Percentiles rank a stretch among this genome's conserved stretches.
Evolutionary conservation across 2,113 vertebrate genomes (phyloP).

Genomic region (Mesitornis unicolor): DNA sequence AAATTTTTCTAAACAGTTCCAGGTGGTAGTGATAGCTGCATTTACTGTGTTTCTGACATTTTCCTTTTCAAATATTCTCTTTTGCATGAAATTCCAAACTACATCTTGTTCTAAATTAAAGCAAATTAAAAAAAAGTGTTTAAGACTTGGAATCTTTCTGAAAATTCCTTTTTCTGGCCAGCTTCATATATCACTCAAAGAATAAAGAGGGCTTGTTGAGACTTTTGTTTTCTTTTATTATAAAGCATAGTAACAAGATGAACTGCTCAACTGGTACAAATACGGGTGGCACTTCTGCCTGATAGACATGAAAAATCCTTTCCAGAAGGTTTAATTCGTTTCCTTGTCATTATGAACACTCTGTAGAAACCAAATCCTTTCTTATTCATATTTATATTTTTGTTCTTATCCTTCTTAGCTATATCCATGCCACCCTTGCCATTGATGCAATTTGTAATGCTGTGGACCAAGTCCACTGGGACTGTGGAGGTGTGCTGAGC

Average conservation of each 20-base stretch:
- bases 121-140: not conserved
- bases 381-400: not conserved
- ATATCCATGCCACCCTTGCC: not conserved
- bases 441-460: not conserved
- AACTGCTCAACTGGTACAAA: not conserved
- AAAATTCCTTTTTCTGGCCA: not conserved
- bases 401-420: not conserved
- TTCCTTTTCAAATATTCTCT: conserved; percentile 3
- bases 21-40: conserved; percentile 22
- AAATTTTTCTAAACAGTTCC: conserved; percentile 30
- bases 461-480: not conserved
- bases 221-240: not conserved
- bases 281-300: not conserved
- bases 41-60: conserved; percentile 22
- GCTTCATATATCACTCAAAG: not conserved
- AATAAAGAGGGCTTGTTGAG: rapidly evolving
- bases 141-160: not conserved
- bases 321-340: not conserved
- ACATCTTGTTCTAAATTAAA: not conserved
- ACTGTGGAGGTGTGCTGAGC: not conserved
- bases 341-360: not conserved
- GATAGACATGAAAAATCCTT: not conserved
- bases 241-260: not conserved
- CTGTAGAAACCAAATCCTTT: not conserved
- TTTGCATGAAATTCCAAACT: not conserved